A percentile compares a stretch with the other conserved stretches of the same genome.
phyloP scores from a whole-genome alignment of 2,797 vertebrate species.

The Tamandua tetradactyla region DNA sequence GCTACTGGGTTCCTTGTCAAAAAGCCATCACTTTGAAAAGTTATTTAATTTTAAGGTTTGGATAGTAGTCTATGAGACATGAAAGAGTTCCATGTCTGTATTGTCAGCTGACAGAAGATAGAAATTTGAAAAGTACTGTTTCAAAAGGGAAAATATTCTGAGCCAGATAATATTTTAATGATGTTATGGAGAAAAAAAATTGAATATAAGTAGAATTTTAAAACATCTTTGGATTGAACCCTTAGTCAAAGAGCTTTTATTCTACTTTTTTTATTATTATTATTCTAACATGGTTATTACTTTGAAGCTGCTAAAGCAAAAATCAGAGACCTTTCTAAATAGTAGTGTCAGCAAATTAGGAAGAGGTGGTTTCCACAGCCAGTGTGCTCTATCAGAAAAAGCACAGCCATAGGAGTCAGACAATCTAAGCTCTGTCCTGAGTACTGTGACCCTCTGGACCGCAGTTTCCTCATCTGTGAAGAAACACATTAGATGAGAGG shows the following conservation, averaged over 20 bases:
- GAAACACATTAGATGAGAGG: neutral
- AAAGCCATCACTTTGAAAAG: constrained; percentile 45
- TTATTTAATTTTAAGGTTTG: constrained; percentile 63
- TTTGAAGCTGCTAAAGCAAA: neutral
- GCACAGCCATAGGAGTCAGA: neutral
- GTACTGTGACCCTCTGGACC: neutral
- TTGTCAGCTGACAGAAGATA: neutral
- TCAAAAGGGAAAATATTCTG: constrained; percentile 48
- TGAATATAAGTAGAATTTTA: neutral
- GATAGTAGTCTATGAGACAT: constrained; percentile 20
- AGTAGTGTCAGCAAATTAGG: neutral
- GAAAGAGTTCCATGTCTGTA: constrained; percentile 22
- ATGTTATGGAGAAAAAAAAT: neutral
- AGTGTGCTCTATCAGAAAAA: neutral
- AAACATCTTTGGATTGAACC: neutral
- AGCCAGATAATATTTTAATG: constrained; percentile 36
- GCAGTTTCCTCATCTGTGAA: neutral
- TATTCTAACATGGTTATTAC: neutral
- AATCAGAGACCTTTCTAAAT: constrained; percentile 4
- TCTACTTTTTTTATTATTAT: neutral
- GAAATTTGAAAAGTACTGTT: constrained; percentile 35
- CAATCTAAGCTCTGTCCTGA: neutral
- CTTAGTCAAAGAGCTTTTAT: constrained; percentile 5
- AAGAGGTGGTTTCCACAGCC: neutral
- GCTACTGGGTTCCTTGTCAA: neutral